Evolutionary conservation across 2,888 invertebrate species (phyloP).

Genomic region (Aradus depressus): DNA sequence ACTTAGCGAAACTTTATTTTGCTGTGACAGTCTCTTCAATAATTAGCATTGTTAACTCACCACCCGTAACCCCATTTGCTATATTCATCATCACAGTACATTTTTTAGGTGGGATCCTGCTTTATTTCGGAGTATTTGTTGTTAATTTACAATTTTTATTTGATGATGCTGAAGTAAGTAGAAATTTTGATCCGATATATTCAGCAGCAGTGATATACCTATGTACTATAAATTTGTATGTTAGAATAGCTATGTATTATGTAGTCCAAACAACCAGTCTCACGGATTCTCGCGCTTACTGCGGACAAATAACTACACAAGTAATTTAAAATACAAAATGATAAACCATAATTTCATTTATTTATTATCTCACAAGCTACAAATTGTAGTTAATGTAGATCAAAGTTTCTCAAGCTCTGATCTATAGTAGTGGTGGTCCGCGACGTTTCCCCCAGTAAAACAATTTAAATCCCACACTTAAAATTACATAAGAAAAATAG

Average conservation of each 20-base stretch:
- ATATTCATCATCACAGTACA: constrained; percentile 6
- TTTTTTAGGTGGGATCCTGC: constrained; percentile 18
- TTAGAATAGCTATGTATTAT: constrained; percentile 17
- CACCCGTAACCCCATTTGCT: not conserved
- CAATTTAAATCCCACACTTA: too few relatives aligned
- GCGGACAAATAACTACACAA: too few relatives aligned
- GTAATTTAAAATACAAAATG: too few relatives aligned
- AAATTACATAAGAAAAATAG: too few relatives aligned
- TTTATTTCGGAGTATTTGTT: constrained; percentile 17
- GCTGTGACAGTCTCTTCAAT: constrained; percentile 8
- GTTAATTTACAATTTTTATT: constrained; percentile 14
- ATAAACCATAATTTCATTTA: too few relatives aligned
- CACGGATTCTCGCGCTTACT: too few relatives aligned
- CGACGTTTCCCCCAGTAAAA: too few relatives aligned
- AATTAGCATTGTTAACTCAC: constrained; percentile 1
- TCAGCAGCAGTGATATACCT: constrained; percentile 12
- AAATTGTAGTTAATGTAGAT: too few relatives aligned
- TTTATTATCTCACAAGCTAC: too few relatives aligned
- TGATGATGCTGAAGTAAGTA: not conserved
- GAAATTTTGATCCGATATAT: constrained; percentile 16
- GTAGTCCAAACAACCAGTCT: too few relatives aligned
- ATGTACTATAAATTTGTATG: constrained; percentile 17
- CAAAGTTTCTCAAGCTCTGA: too few relatives aligned
- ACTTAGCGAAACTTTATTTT: constrained; percentile 7
- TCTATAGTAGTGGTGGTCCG: too few relatives aligned